These are phyloP conservation scores for Erpobdella octoculata DNA, from an alignment of 2,888 invertebrate species.

Conservation along the genomic window DNA sequence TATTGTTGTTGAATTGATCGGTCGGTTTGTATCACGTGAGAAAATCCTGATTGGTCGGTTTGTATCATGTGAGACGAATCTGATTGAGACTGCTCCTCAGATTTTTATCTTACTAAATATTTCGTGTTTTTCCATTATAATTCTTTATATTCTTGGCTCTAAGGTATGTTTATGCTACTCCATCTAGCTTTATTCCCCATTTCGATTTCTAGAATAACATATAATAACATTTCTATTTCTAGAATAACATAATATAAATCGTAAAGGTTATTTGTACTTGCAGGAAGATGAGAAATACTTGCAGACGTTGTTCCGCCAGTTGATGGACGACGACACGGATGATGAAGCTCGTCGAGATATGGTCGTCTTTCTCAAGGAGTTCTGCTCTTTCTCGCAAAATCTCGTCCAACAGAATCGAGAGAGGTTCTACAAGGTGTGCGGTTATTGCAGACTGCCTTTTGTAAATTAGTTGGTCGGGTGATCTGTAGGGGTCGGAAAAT, in stretches of 20 bases:
- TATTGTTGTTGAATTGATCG: too few relatives aligned
- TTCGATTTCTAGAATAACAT: background rate
- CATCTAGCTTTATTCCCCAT: background rate
- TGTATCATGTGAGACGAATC: too few relatives aligned
- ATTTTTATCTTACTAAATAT: too few relatives aligned
- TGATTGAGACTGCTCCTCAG: too few relatives aligned
- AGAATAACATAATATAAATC: background rate
- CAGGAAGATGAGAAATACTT: constrained; percentile 96
- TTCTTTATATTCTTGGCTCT: too few relatives aligned
- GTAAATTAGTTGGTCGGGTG: too few relatives aligned
- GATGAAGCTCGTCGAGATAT: constrained; percentile 80
- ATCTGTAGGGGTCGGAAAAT: too few relatives aligned
- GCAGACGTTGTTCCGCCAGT: constrained; percentile 81
- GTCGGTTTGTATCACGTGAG: too few relatives aligned
- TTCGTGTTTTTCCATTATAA: too few relatives aligned
- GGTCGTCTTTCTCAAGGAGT: constrained; percentile 93
- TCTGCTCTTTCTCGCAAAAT: constrained; percentile 97
- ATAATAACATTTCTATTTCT: background rate
- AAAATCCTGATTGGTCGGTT: too few relatives aligned
- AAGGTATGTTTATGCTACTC: too few relatives aligned
- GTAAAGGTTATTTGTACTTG: constrained; percentile 19
- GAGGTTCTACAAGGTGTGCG: constrained; percentile 75
- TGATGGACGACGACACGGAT: constrained; percentile 79
- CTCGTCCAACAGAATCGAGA: constrained; percentile 94
- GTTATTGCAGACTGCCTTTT: too few relatives aligned